These are phyloP conservation scores for Octodon degus DNA, from an alignment of 2,113 vertebrate species.

Conservation along the genomic window DNA sequence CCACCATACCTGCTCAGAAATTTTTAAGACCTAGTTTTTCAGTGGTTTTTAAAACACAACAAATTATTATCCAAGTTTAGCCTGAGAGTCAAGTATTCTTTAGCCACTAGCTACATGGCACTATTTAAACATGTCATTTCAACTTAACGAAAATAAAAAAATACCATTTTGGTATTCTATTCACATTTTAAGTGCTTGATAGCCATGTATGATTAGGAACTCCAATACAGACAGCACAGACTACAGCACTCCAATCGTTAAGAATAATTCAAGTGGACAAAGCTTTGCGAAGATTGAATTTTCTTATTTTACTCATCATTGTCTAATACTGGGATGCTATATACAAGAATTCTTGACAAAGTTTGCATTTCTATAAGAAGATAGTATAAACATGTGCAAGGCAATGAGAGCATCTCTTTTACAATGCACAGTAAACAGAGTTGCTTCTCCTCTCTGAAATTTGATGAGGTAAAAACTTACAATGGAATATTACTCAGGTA, in stretches of 20 bases:
- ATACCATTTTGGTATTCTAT: background rate
- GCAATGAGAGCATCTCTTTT: background rate
- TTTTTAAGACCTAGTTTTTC: background rate
- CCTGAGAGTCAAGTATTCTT: background rate
- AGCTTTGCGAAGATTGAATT: background rate
- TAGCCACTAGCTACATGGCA: background rate
- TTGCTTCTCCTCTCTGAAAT: background rate
- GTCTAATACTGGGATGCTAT: background rate
- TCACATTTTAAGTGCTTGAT: background rate
- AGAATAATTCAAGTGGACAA: background rate
- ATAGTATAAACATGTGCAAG: background rate
- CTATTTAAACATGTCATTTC: background rate
- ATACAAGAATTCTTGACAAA: background rate
- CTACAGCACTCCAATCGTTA: background rate
- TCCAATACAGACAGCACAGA: background rate
- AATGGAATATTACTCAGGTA: background rate
- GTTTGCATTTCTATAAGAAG: background rate
- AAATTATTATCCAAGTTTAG: background rate
- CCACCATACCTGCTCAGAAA: background rate
- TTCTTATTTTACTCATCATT: background rate
- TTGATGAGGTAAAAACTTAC: background rate
- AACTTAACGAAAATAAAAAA: background rate
- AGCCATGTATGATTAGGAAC: background rate
- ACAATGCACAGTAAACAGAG: background rate
- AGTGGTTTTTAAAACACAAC: background rate